Conservation (phyloP, 1,140 invertebrate genomes). For the Ceratitis capitata region DNA sequence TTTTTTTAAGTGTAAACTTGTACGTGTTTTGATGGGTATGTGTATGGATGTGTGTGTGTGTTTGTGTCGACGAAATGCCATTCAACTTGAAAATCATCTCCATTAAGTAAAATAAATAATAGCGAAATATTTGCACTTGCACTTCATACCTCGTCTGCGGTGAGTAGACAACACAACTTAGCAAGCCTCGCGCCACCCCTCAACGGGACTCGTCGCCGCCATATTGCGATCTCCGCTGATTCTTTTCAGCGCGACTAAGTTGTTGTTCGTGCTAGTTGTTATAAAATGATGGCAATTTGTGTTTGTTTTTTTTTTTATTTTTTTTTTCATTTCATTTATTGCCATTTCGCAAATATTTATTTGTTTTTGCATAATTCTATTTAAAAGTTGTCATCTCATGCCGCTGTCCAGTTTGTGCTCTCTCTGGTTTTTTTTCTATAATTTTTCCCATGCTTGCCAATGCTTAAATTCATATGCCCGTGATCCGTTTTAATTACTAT, state of each 20-base stretch:
- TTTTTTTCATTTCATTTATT: not conserved
- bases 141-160: not conserved
- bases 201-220: not conserved
- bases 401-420: not conserved
- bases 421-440: not conserved
- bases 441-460: not conserved
- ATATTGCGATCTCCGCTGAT: not conserved
- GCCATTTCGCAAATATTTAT: not conserved
- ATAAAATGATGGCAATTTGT: not conserved
- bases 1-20: not conserved
- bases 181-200: not conserved
- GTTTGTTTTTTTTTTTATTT: not conserved
- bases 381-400: constrained; percentile 4
- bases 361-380: not conserved
- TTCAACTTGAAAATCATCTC: not conserved
- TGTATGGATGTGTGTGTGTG: not conserved
- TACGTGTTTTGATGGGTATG: not conserved
- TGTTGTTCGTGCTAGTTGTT: not conserved
- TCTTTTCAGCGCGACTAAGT: not conserved
- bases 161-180: not conserved
- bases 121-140: not conserved
- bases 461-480: not conserved
- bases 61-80: not conserved
- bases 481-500: not conserved
- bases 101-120: not conserved